phyloP scores from a whole-genome alignment of 2,113 vertebrate species.

The Pluvianellus socialis region DNA sequence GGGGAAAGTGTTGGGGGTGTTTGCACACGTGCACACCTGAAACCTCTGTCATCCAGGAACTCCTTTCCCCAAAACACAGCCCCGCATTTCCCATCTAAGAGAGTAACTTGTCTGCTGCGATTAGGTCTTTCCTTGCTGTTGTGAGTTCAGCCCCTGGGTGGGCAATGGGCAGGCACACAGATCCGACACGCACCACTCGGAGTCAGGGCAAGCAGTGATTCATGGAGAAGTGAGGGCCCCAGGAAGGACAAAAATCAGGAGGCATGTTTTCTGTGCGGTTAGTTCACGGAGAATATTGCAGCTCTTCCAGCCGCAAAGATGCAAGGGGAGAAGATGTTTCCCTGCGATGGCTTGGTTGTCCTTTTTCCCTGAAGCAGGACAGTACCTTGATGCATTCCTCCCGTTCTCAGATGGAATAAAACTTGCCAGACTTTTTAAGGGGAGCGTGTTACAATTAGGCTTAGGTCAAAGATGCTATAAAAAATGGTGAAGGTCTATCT shows the following conservation, averaged over 20 bases:
- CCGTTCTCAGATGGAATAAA: background rate
- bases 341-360: background rate
- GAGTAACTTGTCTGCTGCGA: background rate
- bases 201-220: background rate
- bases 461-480: background rate
- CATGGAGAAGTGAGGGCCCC: background rate
- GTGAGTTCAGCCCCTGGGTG: background rate
- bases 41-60: background rate
- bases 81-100: background rate
- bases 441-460: background rate
- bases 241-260: background rate
- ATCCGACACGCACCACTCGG: accelerated
- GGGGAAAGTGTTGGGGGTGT: accelerated
- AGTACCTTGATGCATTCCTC: background rate
- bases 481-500: background rate
- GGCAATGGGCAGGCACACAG: background rate
- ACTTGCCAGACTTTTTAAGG: background rate
- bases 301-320: background rate
- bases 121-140: background rate
- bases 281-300: background rate
- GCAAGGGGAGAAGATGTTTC: background rate
- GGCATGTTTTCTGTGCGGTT: accelerated
- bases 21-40: background rate
- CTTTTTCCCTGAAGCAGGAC: background rate
- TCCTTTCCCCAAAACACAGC: accelerated